Conservation (phyloP, 1,140 invertebrate species). For the Liolophura sinensis region DNA sequence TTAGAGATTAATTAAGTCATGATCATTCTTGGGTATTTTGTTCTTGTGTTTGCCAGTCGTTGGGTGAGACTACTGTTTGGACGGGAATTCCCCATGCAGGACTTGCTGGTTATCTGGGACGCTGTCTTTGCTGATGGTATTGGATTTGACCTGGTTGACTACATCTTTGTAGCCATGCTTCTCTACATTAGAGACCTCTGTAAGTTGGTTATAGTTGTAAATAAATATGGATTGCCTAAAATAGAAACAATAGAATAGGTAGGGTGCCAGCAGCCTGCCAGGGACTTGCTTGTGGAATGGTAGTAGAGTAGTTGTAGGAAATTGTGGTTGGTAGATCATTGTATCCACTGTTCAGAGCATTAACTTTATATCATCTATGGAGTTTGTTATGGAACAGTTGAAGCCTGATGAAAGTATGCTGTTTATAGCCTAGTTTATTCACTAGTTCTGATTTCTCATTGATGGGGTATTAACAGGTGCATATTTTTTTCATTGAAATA, state of each 20-base stretch:
- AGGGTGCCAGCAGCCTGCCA: background rate
- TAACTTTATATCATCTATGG: too few relatives aligned
- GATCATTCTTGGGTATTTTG: too few relatives aligned
- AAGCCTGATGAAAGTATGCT: too few relatives aligned
- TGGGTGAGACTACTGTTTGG: constrained; percentile 81
- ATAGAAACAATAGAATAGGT: too few relatives aligned
- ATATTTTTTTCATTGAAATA: too few relatives aligned
- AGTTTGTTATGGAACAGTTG: too few relatives aligned
- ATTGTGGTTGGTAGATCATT: too few relatives aligned
- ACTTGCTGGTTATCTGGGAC: constrained; percentile 78
- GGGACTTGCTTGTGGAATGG: background rate
- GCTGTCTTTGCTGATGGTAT: constrained; percentile 78
- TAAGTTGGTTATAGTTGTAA: constrained; percentile 57
- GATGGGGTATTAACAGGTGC: too few relatives aligned
- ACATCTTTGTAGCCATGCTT: constrained; percentile 76
- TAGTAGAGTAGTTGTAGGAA: background rate
- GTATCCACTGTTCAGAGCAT: too few relatives aligned
- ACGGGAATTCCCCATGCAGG: constrained; percentile 75
- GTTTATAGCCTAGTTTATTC: too few relatives aligned
- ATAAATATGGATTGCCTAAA: background rate
- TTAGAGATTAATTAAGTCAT: too few relatives aligned
- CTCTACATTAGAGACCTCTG: constrained; percentile 70
- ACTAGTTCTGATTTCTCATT: too few relatives aligned
- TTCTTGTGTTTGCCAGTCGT: constrained; percentile 65
- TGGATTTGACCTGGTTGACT: constrained; percentile 73